These are phyloP conservation scores for Yponomeuta plumbellus DNA, from an alignment of 2,888 invertebrate species.

Conservation along the genomic window DNA sequence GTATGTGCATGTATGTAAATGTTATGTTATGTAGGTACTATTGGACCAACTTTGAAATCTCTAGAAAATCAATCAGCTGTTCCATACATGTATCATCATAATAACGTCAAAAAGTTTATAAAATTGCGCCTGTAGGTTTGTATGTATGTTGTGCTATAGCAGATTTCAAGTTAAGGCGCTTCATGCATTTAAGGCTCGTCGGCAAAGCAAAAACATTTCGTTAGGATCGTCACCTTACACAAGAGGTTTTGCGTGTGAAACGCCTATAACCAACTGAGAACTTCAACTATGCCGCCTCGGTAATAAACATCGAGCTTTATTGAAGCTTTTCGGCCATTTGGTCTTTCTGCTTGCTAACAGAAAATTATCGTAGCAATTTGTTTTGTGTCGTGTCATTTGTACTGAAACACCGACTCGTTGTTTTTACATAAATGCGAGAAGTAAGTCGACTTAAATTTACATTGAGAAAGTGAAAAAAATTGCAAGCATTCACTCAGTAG, in stretches of 20 bases:
- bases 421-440: neutral
- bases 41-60: no score
- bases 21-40: no score
- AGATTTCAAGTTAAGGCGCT: neutral
- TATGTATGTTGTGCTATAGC: no score
- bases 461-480: neutral
- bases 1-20: no score
- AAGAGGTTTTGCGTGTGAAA: constrained; percentile 53
- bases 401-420: neutral
- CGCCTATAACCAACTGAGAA: constrained; percentile 49
- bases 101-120: no score
- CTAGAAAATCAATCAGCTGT: no score
- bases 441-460: neutral
- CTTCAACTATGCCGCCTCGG: constrained; percentile 36
- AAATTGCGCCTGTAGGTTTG: no score
- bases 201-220: constrained; percentile 28
- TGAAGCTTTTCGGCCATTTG: constrained; percentile 33
- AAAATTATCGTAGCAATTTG: constrained; percentile 12
- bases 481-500: neutral
- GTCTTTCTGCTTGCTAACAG: constrained; percentile 6
- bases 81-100: no score
- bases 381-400: constrained; percentile 11
- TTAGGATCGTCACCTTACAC: constrained; percentile 39
- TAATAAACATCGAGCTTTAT: constrained; percentile 46
- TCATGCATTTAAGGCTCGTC: neutral